phyloP scores from a whole-genome alignment of 2,888 invertebrate genomes.

The Galeopsomyia nigrocyanea region DNA sequence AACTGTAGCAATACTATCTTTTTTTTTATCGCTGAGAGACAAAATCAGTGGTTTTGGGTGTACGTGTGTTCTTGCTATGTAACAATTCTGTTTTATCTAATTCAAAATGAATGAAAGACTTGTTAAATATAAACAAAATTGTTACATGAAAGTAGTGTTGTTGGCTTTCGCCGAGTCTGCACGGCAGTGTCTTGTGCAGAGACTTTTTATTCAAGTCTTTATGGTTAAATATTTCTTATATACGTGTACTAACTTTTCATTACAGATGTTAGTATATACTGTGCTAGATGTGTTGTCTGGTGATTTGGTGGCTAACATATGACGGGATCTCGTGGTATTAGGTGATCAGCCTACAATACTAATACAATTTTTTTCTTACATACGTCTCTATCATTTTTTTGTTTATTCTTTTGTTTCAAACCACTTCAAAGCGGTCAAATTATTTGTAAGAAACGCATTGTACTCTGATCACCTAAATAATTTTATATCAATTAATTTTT shows the following conservation, averaged over 20 bases:
- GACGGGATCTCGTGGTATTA: constrained; percentile 55
- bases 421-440: not conserved
- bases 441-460: constrained; percentile 4
- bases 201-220: constrained; percentile 46
- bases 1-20: constrained; percentile 5
- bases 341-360: constrained; percentile 43
- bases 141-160: constrained; percentile 47
- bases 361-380: constrained; percentile 22
- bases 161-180: constrained; percentile 63
- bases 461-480: constrained; percentile 29
- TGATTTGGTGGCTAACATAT: constrained; percentile 65
- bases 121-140: constrained; percentile 10
- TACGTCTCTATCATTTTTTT: not conserved
- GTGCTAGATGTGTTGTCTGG: constrained; percentile 64
- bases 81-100: constrained; percentile 27
- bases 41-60: constrained; percentile 44
- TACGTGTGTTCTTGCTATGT: constrained; percentile 36
- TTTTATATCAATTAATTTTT: constrained; percentile 18
- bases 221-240: constrained; percentile 46
- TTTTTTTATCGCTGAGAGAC: constrained; percentile 17
- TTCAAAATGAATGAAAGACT: not conserved
- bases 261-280: constrained; percentile 50
- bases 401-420: constrained; percentile 8
- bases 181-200: constrained; percentile 56
- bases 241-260: constrained; percentile 54